Percentiles rank a stretch among this genome's conserved stretches.
These are phyloP conservation scores for Oxyruncus cristatus DNA, from an alignment of 2,113 vertebrate genomes.

Conservation along the genomic window DNA sequence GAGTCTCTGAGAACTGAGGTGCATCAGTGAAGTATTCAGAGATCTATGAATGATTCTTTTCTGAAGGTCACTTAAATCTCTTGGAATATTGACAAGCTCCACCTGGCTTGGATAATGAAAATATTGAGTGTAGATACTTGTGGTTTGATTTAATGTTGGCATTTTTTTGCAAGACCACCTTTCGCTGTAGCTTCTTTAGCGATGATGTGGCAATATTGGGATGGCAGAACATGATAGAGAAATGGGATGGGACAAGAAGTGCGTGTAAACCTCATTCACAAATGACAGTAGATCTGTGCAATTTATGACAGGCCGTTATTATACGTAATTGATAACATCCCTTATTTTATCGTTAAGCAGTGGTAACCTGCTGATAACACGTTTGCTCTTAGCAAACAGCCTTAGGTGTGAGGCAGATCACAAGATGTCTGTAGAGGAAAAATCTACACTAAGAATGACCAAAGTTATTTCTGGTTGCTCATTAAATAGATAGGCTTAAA, in stretches of 20 bases:
- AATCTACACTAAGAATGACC: background rate
- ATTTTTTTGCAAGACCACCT: background rate
- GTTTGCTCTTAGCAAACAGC: background rate
- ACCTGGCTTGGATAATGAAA: background rate
- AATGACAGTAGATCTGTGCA: background rate
- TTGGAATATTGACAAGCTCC: background rate
- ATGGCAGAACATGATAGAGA: background rate
- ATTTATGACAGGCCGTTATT: background rate
- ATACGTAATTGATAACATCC: background rate
- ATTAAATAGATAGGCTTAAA: background rate
- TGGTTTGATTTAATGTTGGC: background rate
- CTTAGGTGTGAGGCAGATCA: background rate
- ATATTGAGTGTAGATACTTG: background rate
- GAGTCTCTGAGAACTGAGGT: background rate
- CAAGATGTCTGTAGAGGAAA: background rate
- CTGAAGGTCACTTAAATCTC: background rate
- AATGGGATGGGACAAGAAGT: background rate
- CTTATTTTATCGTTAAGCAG: background rate
- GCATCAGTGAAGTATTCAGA: background rate
- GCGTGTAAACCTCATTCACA: background rate
- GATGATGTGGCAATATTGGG: background rate
- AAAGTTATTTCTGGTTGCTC: background rate
- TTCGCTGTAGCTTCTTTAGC: background rate
- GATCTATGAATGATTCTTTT: background rate
- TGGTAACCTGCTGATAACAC: background rate